Evolutionary conservation across 53 echinoderm and acorn worm genomes (phyloP).

Genomic region (Pentamera pediparva): DNA sequence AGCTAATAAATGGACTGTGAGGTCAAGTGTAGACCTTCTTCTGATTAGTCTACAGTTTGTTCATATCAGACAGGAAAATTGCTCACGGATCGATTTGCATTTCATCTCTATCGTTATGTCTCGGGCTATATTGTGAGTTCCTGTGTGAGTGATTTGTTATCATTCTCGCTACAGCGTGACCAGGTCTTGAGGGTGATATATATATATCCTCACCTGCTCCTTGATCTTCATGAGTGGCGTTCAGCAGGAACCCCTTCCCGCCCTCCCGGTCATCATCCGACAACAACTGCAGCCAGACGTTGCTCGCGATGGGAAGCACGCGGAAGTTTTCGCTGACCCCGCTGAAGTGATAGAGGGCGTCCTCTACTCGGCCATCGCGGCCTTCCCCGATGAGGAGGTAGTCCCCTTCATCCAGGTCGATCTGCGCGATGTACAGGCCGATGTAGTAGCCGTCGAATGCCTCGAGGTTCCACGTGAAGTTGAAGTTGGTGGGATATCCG

Average conservation of each 20-base stretch:
- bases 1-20: no score
- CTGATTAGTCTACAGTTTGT: no score
- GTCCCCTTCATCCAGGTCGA: neutral
- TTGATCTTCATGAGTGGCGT: neutral
- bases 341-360: neutral
- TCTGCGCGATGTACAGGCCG: neutral
- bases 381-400: neutral
- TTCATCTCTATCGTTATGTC: no score
- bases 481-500: slow-evolving; percentile 7
- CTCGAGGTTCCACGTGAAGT: neutral
- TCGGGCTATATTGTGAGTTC: no score
- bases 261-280: neutral
- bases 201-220: slow-evolving; percentile 1
- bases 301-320: neutral
- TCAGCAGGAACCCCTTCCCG: neutral
- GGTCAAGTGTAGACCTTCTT: no score
- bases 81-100: no score
- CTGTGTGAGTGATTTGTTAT: no score
- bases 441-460: neutral
- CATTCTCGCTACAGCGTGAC: no score
- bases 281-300: neutral
- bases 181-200: no score
- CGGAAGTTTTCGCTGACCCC: neutral
- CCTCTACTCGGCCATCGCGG: neutral
- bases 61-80: no score